phyloP scores from a whole-genome alignment of 2,113 vertebrate genomes.

The Apodemus speciosus region DNA sequence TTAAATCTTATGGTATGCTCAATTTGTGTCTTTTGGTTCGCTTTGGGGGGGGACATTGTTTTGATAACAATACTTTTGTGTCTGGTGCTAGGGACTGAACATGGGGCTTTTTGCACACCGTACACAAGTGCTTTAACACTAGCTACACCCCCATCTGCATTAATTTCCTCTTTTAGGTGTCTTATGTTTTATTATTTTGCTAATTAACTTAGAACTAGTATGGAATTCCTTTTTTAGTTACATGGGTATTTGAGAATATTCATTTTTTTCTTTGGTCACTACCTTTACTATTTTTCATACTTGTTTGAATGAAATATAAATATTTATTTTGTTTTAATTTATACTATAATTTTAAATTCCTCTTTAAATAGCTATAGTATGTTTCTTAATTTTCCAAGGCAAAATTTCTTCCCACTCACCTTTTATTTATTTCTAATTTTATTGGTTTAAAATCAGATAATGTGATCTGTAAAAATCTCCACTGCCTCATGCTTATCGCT shows the following conservation, averaged over 20 bases:
- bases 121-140: background rate
- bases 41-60: background rate
- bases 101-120: background rate
- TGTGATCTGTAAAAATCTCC: background rate
- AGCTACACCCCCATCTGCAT: background rate
- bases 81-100: background rate
- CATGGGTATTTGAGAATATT: slow-evolving; percentile 21
- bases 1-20: slow-evolving; percentile 40
- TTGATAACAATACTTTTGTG: too few relatives aligned
- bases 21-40: background rate
- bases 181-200: slow-evolving; percentile 41
- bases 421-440: slow-evolving; percentile 50
- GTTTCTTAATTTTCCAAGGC: slow-evolving; percentile 46
- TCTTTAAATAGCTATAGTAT: slow-evolving; percentile 45
- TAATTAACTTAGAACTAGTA: slow-evolving; percentile 56
- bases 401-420: background rate
- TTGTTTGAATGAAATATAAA: background rate
- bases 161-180: slow-evolving; percentile 31
- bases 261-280: slow-evolving; percentile 47
- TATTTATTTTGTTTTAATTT: slow-evolving; percentile 7
- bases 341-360: background rate
- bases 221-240: slow-evolving; percentile 21
- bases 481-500: background rate
- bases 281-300: slow-evolving; percentile 27
- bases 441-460: slow-evolving; percentile 46